A percentile compares a stretch with the other conserved stretches of the same genome.
phyloP scores from a whole-genome alignment of 1,140 invertebrate genomes.

The Lanistes nyassanus region DNA sequence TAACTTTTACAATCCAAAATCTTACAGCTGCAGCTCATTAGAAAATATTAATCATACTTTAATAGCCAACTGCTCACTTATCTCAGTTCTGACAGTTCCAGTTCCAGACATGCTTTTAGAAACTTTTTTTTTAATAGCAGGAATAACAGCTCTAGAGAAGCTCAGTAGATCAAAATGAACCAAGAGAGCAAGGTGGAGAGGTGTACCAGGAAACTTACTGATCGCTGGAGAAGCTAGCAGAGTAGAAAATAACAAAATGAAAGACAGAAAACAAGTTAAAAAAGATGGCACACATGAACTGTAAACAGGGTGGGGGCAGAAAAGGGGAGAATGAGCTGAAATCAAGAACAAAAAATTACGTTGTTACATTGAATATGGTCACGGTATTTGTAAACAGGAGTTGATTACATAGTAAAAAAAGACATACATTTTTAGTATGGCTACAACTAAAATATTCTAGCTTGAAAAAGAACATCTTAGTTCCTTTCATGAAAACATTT shows the following conservation, averaged over 20 bases:
- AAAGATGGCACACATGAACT: slow-evolving; percentile 5
- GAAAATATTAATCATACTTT: background rate
- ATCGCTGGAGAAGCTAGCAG: slow-evolving; percentile 31
- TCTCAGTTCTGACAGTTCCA: no score
- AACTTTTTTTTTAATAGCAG: background rate
- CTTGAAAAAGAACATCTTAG: no score
- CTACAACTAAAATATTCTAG: no score
- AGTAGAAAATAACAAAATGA: slow-evolving; percentile 18
- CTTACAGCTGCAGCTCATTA: background rate
- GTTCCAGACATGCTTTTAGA: background rate
- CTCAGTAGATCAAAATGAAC: slow-evolving; percentile 1
- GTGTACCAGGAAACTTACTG: slow-evolving; percentile 26
- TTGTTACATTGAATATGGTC: no score
- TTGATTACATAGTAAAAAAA: no score
- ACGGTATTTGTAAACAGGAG: no score
- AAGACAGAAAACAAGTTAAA: slow-evolving; percentile 1
- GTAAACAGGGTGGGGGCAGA: background rate
- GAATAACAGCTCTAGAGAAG: slow-evolving; percentile 6
- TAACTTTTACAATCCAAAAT: no score
- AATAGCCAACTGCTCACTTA: background rate
- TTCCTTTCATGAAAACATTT: no score
- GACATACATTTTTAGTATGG: no score
- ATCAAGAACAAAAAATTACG: background rate
- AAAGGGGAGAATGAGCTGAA: background rate
- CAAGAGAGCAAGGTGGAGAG: background rate